Evolutionary conservation across 1,140 invertebrate genomes (phyloP), one percentile per base, ranked within the genome.

Genomic region (Plutomurus gul): DNA sequence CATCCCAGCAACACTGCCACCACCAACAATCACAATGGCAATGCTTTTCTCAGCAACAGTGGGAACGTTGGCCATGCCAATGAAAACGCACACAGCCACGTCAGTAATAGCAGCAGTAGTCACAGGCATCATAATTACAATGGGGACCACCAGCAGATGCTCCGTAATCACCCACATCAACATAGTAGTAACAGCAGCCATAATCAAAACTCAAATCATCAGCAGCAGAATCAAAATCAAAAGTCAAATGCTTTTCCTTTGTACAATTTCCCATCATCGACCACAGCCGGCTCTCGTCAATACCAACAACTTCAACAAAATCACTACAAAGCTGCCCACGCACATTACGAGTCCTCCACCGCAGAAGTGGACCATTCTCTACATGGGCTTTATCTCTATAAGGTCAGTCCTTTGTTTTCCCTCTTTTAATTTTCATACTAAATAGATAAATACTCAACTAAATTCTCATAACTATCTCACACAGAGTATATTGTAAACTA

Each of bases 371-470:
- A 78, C 43, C 72, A 73, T 70, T 78, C 77, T 40, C 65, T 74
- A 37, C 78, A 79, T 71, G 78, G 78, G 27, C 73, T 79, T 30
- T 70, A 40, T 49, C 71, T 79, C 27, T 79, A 79, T 73, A 75
- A 79, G 74, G 78, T 79, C 77, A 79, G 39, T 33, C 56, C 56
- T 36, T 65, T 65, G 36, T 30, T 65, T 33, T 6, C 30, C 36
- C 18, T 43, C 39, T 43, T n/a, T n/a, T n/a, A n/a, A n/a, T n/a
- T n/a, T n/a, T n/a, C n/a, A n/a, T n/a, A n/a, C n/a, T n/a, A n/a
- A n/a, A n/a, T n/a, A n/a, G n/a, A n/a, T n/a, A n/a, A n/a, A n/a
- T n/a, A n/a, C n/a, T n/a, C n/a, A n/a, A n/a, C n/a, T n/a, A n/a
- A n/a, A n/a, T n/a, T n/a, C n/a, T n/a, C n/a, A n/a, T n/a, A n/a